Evolutionary conservation across 1,140 invertebrate genomes (phyloP), one percentile per base, ranked within the genome.

Genomic region (Tetranychus cinnabarinus): DNA sequence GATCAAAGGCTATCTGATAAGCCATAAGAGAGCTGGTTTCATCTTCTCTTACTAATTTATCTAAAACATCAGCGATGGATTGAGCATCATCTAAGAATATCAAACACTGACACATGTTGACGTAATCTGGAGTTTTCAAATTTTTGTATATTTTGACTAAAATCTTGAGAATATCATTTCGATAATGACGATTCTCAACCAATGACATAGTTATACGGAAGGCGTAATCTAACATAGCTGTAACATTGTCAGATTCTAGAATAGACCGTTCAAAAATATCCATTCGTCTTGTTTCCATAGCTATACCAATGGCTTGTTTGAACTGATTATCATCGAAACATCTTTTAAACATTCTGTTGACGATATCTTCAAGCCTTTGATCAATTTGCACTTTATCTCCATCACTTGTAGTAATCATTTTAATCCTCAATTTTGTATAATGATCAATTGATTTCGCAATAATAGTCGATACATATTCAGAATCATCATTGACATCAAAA

Each of bases 1-100:
- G 77, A 79, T 99, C 95, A 77, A 98, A 98, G 0, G 84, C 91
- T 68, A 99, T 97, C 77, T 98, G 95, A 74, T 95, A 97, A 0
- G 89, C 92, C 89, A 97, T 97, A 5, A 97, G 69, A 52, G 23
- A 60, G 36, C 35, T 37, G 65, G 73, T 77, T 71, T 77, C 56
- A n/a, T 48, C 33, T 31, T 36, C 45, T 1, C 58, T 48, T 31
- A 63, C 34, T 42, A 65, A 60, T 36, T 52, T 57, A 59, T 61
- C 54, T 34, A 62, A 57, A 3, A 96, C 82, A 71, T 88, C 82
- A 12, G 90, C 90, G 1, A 95, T 88, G 34, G 86, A 82, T 35
- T 85, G 71, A 1, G 91, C 84, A 75, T 96, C 89, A 71, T 97
- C 90, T 52, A 97, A 71, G 70, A 95, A 96, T 66, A 97, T 97